Base-by-base conservation (phyloP, 30 jellyfish, hydroid and myxozoan genomes). In the Hydractinia echinata region DNA sequence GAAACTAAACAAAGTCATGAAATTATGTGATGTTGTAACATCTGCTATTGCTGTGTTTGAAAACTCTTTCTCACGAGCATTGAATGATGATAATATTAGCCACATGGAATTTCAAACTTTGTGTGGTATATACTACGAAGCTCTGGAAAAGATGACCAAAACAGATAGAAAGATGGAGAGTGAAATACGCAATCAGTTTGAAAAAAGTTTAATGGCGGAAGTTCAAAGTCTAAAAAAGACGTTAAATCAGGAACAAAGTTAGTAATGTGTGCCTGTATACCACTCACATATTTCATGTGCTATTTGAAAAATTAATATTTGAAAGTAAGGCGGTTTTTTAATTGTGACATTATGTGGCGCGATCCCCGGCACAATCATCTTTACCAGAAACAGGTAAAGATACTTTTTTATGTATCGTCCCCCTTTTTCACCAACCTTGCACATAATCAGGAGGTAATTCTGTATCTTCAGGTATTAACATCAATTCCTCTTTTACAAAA, bases 1-100 rank as follows among this genome's bases (percentile, higher is more conserved):
- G 69, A 58, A 58, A 58, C 69, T 58, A 58, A 16, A 58, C 15
- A 58, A 58, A 58, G 69, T 58, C 69, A 58, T 58, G 69, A 58
- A 58, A 58, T 58, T 58, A 58, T 58, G 19, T 58, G 69, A 58
- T 16, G 19, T 58, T 16, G 69, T 11, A 58, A 58, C 69, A 13
- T 58, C 69, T 58, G 69, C 69, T 11, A 58, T 58, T 11, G 69
- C 69, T 16, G 69, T 58, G 44, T 58, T 58, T 16, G 69, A 58
- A 58, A 58, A 13, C 15, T 11, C 18, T 58, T 11, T 58, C 69
- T 3, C 69, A 58, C 69, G 19, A 16, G 69, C 69, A 58, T 58
- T 58, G 69, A 58, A 58, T 58, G 69, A 58, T 58, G 69, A 16
- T 11, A 58, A 58, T 13, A 58, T 58, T 58, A 16, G 19, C 69